phyloP scores from a whole-genome alignment of 2,797 vertebrate species.

The Takifugu ocellatus region DNA sequence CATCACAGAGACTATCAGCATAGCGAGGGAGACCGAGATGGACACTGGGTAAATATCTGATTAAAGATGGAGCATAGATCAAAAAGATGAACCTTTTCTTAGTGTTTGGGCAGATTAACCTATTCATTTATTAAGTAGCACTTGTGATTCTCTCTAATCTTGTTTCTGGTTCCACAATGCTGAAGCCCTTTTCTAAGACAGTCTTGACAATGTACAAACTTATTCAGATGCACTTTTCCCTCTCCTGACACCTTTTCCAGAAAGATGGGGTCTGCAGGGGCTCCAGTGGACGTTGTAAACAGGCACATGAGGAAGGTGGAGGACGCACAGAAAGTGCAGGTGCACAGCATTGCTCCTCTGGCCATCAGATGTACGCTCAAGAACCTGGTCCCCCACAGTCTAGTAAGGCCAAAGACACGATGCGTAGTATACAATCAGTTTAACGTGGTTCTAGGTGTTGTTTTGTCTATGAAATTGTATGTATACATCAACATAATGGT shows the following conservation, averaged over 20 bases:
- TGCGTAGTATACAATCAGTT: fast-evolving
- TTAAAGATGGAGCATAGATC: no score
- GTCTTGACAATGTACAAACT: neutral
- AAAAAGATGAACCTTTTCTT: no score
- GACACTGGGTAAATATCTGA: neutral
- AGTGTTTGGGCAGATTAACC: no score
- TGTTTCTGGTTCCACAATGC: no score
- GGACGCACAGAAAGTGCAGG: conserved; percentile 9
- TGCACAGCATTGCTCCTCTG: conserved; percentile 52
- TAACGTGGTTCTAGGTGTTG: neutral
- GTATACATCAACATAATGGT: neutral
- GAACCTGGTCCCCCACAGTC: conserved; percentile 70
- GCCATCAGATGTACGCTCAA: conserved; percentile 76
- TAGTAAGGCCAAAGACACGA: conserved; percentile 45
- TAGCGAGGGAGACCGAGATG: conserved; percentile 41
- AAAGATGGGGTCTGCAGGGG: conserved; percentile 17
- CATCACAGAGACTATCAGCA: conserved; percentile 35
- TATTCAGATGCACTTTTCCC: neutral
- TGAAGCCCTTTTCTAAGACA: neutral
- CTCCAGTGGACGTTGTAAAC: conserved; percentile 46
- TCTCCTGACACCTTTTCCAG: conserved; percentile 16
- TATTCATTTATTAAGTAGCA: no score
- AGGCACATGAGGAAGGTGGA: conserved; percentile 55
- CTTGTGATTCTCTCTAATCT: no score
- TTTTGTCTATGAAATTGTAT: neutral